A percentile compares a stretch with the other conserved stretches of the same genome.
These are phyloP conservation scores for Carassius gibelio DNA, from an alignment of 2,113 vertebrate genomes.

Conservation along the genomic window DNA sequence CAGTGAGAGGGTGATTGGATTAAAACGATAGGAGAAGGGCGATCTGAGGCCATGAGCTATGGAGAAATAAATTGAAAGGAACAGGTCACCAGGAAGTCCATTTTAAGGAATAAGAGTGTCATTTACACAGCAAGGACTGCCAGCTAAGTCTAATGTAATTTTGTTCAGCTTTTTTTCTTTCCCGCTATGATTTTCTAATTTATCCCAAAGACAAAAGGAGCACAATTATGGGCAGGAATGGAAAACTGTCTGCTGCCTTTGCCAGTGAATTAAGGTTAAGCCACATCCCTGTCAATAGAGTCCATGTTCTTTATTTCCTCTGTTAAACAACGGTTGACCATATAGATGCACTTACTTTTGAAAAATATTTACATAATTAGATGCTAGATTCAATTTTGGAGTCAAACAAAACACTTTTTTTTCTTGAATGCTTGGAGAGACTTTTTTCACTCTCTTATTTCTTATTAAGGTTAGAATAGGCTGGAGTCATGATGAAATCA, in stretches of 20 bases:
- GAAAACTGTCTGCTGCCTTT: background rate
- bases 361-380: background rate
- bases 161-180: constrained; percentile 72
- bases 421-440: background rate
- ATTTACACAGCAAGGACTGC: constrained; percentile 76
- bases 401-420: background rate
- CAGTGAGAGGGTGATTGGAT: constrained; percentile 73
- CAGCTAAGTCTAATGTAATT: constrained; percentile 75
- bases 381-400: no score
- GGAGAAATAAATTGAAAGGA: constrained; percentile 71
- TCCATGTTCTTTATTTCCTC: background rate
- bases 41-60: constrained; percentile 70
- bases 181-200: constrained; percentile 61
- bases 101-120: constrained; percentile 69
- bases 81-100: constrained; percentile 73
- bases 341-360: constrained; percentile 11
- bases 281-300: constrained; percentile 12
- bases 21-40: constrained; percentile 70
- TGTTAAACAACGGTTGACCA: background rate
- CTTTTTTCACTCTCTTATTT: background rate
- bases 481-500: constrained; percentile 24
- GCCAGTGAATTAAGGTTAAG: constrained; percentile 7
- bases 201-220: constrained; percentile 57
- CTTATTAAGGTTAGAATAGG: background rate
- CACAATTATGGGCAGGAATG: constrained; percentile 63